Percentiles rank a stretch among this genome's conserved stretches.
Conservation (phyloP, 2,888 invertebrate genomes). For the Habrosyne pyritoides region DNA sequence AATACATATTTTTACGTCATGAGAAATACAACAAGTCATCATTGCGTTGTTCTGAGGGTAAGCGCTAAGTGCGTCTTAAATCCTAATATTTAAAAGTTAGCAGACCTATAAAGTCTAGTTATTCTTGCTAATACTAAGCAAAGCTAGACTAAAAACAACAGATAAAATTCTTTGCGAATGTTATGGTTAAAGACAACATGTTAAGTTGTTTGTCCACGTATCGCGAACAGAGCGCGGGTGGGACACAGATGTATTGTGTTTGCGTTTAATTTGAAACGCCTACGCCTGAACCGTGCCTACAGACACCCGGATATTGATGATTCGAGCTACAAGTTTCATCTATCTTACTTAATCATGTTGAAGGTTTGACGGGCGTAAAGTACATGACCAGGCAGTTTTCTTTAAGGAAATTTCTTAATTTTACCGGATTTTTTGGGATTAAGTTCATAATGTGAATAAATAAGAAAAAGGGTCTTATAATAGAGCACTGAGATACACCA, state of each 20-base stretch:
- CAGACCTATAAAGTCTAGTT: no score
- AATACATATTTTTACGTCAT: no score
- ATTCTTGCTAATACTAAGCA: no score
- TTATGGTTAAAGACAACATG: neutral
- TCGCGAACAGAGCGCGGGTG: neutral
- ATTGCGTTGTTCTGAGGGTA: no score
- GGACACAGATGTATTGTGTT: slow-evolving; percentile 4
- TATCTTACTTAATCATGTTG: slow-evolving; percentile 1
- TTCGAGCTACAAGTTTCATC: slow-evolving; percentile 1
- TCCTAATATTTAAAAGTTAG: no score
- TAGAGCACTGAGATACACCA: neutral
- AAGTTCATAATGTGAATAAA: neutral
- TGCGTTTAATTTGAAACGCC: slow-evolving; percentile 2
- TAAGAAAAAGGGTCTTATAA: neutral
- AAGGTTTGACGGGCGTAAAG: neutral
- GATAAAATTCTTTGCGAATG: neutral
- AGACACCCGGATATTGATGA: neutral
- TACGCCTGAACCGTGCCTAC: slow-evolving; percentile 3
- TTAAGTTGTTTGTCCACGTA: neutral
- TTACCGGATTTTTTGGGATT: neutral
- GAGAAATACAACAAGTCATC: no score
- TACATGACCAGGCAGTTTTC: neutral
- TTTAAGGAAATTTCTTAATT: neutral
- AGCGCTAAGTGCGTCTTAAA: no score
- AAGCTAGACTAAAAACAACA: neutral